Conservation (phyloP, 2,888 invertebrate genomes). For the Scrobipalpa costella region DNA sequence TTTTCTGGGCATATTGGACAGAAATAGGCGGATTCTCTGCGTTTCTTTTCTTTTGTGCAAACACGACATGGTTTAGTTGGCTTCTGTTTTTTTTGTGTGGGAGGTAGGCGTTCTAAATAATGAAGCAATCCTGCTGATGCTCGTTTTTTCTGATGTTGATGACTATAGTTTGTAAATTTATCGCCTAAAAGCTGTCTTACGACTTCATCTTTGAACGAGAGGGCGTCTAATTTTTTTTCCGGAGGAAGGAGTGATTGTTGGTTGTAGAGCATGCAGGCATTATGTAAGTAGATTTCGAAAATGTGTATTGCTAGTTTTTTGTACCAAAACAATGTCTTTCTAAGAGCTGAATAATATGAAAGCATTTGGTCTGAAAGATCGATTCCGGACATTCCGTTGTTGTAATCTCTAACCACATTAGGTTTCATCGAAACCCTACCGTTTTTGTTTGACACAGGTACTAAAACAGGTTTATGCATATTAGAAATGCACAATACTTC, state of each 20-base stretch:
- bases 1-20: constrained; percentile 39
- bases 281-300: constrained; percentile 1
- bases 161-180: not conserved
- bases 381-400: constrained; percentile 13
- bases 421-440: constrained; percentile 8
- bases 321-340: no score
- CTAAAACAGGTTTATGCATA: constrained; percentile 2
- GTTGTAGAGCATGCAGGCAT: constrained; percentile 12
- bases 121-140: not conserved
- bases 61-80: no score
- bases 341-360: no score
- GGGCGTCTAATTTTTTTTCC: not conserved
- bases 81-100: constrained; percentile 9
- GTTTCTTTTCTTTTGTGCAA: no score
- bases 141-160: not conserved
- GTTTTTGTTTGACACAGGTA: no score
- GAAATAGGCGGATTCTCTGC: constrained; percentile 31
- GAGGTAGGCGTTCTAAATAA: constrained; percentile 13
- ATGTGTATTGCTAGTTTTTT: constrained; percentile 9
- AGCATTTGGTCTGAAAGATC: no score
- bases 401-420: not conserved
- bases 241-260: not conserved
- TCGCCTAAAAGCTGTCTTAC: not conserved
- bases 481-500: constrained; percentile 3
- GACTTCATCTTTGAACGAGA: not conserved